Base-by-base conservation (phyloP, 2,888 invertebrate genomes). In the Tanytarsus gracilentus region DNA sequence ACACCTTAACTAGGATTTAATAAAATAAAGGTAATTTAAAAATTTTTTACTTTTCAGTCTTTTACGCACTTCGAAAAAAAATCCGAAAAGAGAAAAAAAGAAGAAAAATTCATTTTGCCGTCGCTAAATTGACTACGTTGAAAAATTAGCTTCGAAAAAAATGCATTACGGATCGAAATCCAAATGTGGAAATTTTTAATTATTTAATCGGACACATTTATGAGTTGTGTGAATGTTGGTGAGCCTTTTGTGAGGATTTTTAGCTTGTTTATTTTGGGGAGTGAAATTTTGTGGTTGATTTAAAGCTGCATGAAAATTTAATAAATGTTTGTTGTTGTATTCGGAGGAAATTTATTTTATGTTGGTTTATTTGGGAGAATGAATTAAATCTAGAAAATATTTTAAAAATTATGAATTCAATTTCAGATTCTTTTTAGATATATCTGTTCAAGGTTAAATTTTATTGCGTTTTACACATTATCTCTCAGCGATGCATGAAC, bases 151-250 rank as follows among this genome's bases (percentile, higher is more conserved):
- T 16, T 39, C 3, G 18, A 39, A 39, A 39, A 39, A 18, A 44
- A 44, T 18, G 21, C 4, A 40, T 8, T 11, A 33, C 11, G 33
- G n/a, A 30, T 14, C 11, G 4, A 33, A 36, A 11, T 11, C 18
- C 11, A 44, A 44, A 44, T 44, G 44, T 44, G 36, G n/a, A 33
- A 33, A 27, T 55, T 51, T 53, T 55, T 55, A 55, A 55, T 55
- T 55, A 55, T 55, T 55, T 55, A 55, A 55, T 55, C 40, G 55
- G 55, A 55, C 55, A 55, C 55, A 55, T 55, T 55, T 55, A 55
- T 55, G 55, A 40, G 39, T 40, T 55, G 55, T 36, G 33, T 29
- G 25, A 26, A 26, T 26, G 16, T 14, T 26, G 39, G 39, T 40
- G 39, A 26, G 26, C 6, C 21, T 40, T 44, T 44, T 18, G 18